Evolutionary conservation across 1,140 invertebrate genomes (phyloP).

Genomic region (Caenorhabditis inopinata): DNA sequence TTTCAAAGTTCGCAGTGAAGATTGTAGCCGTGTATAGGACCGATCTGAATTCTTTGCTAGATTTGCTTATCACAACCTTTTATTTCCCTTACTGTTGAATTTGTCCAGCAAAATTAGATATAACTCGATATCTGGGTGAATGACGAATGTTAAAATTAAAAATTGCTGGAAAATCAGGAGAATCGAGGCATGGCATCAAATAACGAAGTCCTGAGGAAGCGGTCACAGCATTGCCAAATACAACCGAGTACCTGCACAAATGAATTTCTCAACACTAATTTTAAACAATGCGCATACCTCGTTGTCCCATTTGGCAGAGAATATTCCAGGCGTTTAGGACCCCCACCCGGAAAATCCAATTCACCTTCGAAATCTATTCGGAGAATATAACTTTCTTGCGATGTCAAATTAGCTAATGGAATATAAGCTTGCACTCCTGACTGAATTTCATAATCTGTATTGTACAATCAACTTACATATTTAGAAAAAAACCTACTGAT

Average conservation of each 20-base stretch:
- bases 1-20: not conserved
- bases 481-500: not conserved
- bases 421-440: conserved; percentile 10
- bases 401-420: not conserved
- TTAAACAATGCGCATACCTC: no score
- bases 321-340: not conserved
- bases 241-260: conserved; percentile 18
- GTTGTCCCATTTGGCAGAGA: not conserved
- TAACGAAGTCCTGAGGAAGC: conserved; percentile 29
- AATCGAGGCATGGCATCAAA: conserved; percentile 23
- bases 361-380: not conserved
- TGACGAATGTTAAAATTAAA: conserved; percentile 29
- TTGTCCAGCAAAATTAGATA: not conserved
- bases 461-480: no score
- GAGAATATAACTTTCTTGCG: conserved; percentile 11
- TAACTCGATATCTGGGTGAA: conserved; percentile 4
- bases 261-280: no score
- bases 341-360: not conserved
- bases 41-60: not conserved
- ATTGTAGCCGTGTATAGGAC: not conserved
- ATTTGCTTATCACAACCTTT: no score
- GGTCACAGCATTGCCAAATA: conserved; percentile 10
- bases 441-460: not conserved
- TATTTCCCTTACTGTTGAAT: not conserved
- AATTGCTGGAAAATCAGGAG: conserved; percentile 1